phyloP scores from a whole-genome alignment of 2,888 invertebrate species.

The Yponomeuta malinellus region DNA sequence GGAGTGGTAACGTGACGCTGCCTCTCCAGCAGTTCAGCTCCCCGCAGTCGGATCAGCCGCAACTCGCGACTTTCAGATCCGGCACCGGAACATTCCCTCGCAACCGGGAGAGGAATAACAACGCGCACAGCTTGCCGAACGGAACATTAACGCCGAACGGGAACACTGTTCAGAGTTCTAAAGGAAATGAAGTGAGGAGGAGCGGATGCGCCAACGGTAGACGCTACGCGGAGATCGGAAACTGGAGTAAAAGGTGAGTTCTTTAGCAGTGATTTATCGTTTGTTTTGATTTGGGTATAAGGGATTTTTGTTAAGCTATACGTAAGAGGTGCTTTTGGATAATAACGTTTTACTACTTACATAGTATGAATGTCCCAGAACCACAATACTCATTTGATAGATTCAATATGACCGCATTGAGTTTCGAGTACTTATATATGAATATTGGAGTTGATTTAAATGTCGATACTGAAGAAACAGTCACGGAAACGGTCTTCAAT shows the following conservation, averaged over 20 bases:
- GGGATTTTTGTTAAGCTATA: background rate
- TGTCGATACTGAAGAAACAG: too few species aligned
- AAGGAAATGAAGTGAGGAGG: conserved; percentile 72
- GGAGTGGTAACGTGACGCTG: conserved; percentile 72
- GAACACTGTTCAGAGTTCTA: conserved; percentile 63
- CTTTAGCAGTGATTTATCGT: conserved; percentile 19
- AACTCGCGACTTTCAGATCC: conserved; percentile 67
- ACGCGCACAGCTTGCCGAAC: conserved; percentile 44
- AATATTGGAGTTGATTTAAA: too few species aligned
- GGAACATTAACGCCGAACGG: conserved; percentile 74
- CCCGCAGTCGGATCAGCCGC: conserved; percentile 52
- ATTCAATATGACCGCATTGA: too few species aligned
- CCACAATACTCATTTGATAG: too few species aligned
- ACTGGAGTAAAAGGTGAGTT: conserved; percentile 75
- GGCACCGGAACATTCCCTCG: conserved; percentile 71
- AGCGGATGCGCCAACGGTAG: conserved; percentile 71
- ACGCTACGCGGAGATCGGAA: conserved; percentile 76
- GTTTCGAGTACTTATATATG: too few species aligned
- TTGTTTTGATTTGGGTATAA: background rate
- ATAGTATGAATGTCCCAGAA: too few species aligned
- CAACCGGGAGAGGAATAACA: conserved; percentile 69
- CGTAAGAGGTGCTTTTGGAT: too few species aligned
- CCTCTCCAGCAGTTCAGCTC: conserved; percentile 62
- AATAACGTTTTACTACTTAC: too few species aligned
- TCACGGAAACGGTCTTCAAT: too few species aligned